A percentile compares a stretch with the other conserved stretches of the same genome.
Evolutionary conservation across 1,140 invertebrate species (phyloP).

Genomic region (Drosophila leontia): DNA sequence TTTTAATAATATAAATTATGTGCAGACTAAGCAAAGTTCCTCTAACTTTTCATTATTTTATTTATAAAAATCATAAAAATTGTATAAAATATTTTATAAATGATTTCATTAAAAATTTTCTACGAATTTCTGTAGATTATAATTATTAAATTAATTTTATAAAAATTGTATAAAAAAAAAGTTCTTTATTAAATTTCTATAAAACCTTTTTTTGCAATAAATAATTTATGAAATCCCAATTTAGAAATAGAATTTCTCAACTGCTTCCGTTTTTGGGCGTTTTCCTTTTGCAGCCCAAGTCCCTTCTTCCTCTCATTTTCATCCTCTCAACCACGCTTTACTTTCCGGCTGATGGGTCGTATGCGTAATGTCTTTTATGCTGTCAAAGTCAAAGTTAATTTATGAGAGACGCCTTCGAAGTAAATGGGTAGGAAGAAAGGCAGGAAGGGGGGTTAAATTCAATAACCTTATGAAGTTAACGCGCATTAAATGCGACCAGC

Average conservation of each 20-base stretch:
- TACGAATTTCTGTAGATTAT: too few relatives aligned
- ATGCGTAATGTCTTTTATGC: slow-evolving; percentile 76
- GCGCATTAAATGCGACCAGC: slow-evolving; percentile 64
- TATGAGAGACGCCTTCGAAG: slow-evolving; percentile 40
- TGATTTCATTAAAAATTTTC: too few relatives aligned
- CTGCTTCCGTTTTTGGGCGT: slow-evolving; percentile 14
- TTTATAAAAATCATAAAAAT: too few relatives aligned
- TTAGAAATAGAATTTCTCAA: slow-evolving; percentile 38
- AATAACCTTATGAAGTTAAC: slow-evolving; percentile 76
- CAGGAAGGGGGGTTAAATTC: slow-evolving; percentile 48
- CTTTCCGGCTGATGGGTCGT: slow-evolving; percentile 44
- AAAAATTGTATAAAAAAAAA: too few relatives aligned
- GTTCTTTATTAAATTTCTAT: not conserved
- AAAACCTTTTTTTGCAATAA: slow-evolving; percentile 1
- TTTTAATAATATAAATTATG: too few relatives aligned
- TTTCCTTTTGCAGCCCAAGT: not conserved
- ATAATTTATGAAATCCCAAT: slow-evolving; percentile 2
- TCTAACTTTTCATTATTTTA: too few relatives aligned
- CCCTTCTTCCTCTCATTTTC: not conserved
- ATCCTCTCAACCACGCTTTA: too few relatives aligned
- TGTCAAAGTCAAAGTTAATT: slow-evolving; percentile 77
- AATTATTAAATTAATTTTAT: not conserved
- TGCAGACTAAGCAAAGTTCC: too few relatives aligned
- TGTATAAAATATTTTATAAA: too few relatives aligned
- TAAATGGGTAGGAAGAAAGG: slow-evolving; percentile 23